Evolutionary conservation across 2,888 invertebrate species (phyloP).

Genomic region (Antitype chi): DNA sequence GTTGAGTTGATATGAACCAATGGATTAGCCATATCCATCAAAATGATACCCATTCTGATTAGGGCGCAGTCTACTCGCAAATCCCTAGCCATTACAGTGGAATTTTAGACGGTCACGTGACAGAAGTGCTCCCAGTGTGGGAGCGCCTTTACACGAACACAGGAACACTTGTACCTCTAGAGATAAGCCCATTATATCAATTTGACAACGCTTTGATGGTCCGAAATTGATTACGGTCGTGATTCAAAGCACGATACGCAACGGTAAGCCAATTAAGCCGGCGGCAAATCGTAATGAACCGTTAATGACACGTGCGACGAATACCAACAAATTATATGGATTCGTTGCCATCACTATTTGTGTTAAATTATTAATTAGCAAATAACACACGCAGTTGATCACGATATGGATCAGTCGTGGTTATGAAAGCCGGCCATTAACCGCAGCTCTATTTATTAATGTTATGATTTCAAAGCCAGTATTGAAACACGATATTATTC

Average conservation of each 20-base stretch:
- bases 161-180: constrained; percentile 27
- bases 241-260: constrained; percentile 84
- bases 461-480: constrained; percentile 37
- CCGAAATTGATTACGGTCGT: constrained; percentile 76
- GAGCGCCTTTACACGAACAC: constrained; percentile 14
- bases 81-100: neutral
- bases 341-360: constrained; percentile 62
- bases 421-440: constrained; percentile 52
- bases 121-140: neutral
- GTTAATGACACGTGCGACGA: constrained; percentile 84
- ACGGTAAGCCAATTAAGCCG: constrained; percentile 87
- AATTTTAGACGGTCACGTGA: neutral
- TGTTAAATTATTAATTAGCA: constrained; percentile 67
- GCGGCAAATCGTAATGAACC: constrained; percentile 85
- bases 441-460: constrained; percentile 33
- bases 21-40: too few species aligned
- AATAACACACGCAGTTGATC: constrained; percentile 63
- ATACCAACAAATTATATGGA: constrained; percentile 78
- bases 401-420: constrained; percentile 63
- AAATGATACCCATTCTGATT: too few species aligned
- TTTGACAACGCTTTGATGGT: constrained; percentile 70
- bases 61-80: neutral
- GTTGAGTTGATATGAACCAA: too few species aligned
- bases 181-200: constrained; percentile 58
- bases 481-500: constrained; percentile 23